Conservation (phyloP, 2,113 vertebrate species). For the Ranitomeya imitator region DNA sequence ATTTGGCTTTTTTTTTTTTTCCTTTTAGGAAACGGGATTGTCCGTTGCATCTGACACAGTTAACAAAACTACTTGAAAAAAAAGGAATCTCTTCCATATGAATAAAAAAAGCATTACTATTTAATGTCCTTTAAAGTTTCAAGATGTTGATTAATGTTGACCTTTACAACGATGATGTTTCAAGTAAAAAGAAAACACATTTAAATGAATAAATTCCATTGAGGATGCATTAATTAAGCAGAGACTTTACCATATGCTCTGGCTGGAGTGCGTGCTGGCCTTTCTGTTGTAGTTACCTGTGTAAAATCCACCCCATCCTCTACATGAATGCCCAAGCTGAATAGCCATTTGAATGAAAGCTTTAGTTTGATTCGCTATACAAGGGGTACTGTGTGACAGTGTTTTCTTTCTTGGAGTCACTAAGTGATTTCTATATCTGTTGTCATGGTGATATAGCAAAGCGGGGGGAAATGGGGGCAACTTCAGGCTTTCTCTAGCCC, state of each 20-base stretch:
- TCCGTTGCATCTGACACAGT: slow-evolving; percentile 60
- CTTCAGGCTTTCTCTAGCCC: slow-evolving; percentile 87
- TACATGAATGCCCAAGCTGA: slow-evolving; percentile 89
- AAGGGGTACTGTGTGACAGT: slow-evolving; percentile 92
- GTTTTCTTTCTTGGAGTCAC: slow-evolving; percentile 93
- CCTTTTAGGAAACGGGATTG: slow-evolving; percentile 45
- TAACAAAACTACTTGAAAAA: slow-evolving; percentile 76
- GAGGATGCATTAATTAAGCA: slow-evolving; percentile 83
- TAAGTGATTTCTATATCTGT: slow-evolving; percentile 99
- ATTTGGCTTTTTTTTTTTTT: slow-evolving; percentile 77
- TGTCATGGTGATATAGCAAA: slow-evolving; percentile 93
- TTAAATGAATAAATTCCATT: slow-evolving; percentile 86
- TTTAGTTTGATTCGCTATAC: slow-evolving; percentile 90
- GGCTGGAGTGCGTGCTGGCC: slow-evolving; percentile 80
- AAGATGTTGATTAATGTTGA: slow-evolving; percentile 85
- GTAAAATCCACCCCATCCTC: slow-evolving; percentile 86
- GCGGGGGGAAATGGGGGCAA: slow-evolving; percentile 90
- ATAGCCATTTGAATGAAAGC: slow-evolving; percentile 88
- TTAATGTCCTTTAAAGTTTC: slow-evolving; percentile 83
- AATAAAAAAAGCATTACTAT: slow-evolving; percentile 73
- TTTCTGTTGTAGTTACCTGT: slow-evolving; percentile 86
- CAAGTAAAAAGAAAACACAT: slow-evolving; percentile 86
- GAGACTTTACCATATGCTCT: slow-evolving; percentile 78
- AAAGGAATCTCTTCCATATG: slow-evolving; percentile 72
- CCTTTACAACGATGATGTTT: slow-evolving; percentile 85